Evolutionary conservation across 1,140 invertebrate species (phyloP), one percentile per base, ranked within the genome.

Genomic region (Pollicipes pollicipes): DNA sequence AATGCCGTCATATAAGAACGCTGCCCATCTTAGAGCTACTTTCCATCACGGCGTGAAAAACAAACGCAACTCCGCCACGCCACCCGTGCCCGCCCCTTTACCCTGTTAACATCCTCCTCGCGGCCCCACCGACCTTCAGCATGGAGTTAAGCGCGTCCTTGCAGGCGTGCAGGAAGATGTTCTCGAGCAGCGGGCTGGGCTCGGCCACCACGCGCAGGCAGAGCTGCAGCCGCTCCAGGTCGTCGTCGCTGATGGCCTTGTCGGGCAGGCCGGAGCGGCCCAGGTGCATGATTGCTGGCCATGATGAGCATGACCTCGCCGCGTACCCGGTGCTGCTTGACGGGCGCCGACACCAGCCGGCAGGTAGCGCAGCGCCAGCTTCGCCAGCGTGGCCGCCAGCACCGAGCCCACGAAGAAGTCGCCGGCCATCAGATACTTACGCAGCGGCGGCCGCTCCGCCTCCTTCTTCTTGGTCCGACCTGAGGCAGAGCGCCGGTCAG

Each of bases 401-500:
- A 93, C 87, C 29, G 94, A 92, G 21, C 90, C 95, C 73, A 98
- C 90, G 79, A 98, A 99, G 81, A 96, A 97, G 76, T 99, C 95
- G 1, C 95, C 95, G 74, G 93, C 88, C 81, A 95, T 87, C 75
- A 99, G 84, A 76, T 95, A 94, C 73, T 91, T 87, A 21, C 93
- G 84, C 69, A 97, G 78, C 63, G 90, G 85, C 26, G 93, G 93
- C 72, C 90, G 84, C 76, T 78, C 76, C 68, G 85, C 84, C 76
- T 88, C 86, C 74, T 80, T 80, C 76, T 88, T 88, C 75, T 85
- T 86, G 21, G 81, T 79, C n/a, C 77, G 78, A 79, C 17, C 83
- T 84, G 72, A 30, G 71, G 21, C 26, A 26, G 26, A 64, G n/a
- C n/a, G 26, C n/a, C 63, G 26, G n/a, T 64, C n/a, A 26, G n/a